Evolutionary conservation across 2,797 vertebrate genomes (phyloP).

Genomic region (Odontamblyopus rebecca): DNA sequence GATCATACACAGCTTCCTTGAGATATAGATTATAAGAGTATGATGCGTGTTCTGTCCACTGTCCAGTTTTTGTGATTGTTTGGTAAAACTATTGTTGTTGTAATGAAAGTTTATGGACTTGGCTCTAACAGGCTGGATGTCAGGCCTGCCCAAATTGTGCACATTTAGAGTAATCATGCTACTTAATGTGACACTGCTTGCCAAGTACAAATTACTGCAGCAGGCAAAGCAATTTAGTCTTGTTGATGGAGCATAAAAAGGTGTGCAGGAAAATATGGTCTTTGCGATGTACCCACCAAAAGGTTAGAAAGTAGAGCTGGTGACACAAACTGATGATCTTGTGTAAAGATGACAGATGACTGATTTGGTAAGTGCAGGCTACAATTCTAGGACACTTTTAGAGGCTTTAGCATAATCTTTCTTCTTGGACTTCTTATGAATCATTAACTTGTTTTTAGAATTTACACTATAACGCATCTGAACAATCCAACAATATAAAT

Average conservation of each 20-base stretch:
- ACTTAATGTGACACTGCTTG: conserved; percentile 7
- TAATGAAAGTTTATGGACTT: background rate
- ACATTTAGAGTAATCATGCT: conserved; percentile 19
- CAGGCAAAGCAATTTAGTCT: conserved; percentile 4
- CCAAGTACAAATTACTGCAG: conserved; percentile 1
- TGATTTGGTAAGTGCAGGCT: background rate
- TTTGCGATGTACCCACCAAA: background rate
- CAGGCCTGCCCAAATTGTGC: background rate
- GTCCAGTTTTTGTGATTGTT: background rate
- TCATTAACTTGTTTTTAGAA: background rate
- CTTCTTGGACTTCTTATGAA: background rate
- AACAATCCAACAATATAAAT: background rate
- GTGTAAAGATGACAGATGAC: background rate
- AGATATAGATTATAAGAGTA: background rate
- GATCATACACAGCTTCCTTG: background rate
- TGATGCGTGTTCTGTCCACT: background rate
- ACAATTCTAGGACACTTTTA: background rate
- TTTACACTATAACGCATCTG: background rate
- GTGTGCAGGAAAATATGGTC: background rate
- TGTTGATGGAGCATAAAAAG: background rate
- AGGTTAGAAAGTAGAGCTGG: background rate
- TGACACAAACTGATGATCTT: conserved; percentile 4
- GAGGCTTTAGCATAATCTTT: background rate
- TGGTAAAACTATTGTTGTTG: background rate
- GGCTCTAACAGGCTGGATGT: background rate